Conservation (phyloP, 2,797 vertebrate genomes). For the Oreochromis grahami region DNA sequence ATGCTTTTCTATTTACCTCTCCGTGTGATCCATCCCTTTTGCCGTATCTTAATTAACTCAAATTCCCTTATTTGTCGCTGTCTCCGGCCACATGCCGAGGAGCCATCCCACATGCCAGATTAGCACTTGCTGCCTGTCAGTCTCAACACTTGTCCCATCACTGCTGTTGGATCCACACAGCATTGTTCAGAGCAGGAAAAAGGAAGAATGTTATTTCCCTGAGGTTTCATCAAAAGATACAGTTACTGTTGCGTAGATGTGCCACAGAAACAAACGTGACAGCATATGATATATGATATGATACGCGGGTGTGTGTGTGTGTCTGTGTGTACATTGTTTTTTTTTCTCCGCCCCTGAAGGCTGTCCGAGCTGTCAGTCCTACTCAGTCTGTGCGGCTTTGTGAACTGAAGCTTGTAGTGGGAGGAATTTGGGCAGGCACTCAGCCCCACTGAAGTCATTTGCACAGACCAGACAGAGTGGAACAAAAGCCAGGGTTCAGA, state of each 20-base stretch:
- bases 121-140: slow-evolving; percentile 76
- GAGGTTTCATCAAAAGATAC: slow-evolving; percentile 45
- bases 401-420: slow-evolving; percentile 67
- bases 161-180: slow-evolving; percentile 43
- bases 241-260: slow-evolving; percentile 34
- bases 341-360: slow-evolving; percentile 47
- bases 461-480: slow-evolving; percentile 70
- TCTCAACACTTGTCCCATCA: slow-evolving; percentile 68
- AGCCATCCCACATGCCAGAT: slow-evolving; percentile 57
- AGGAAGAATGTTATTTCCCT: slow-evolving; percentile 23
- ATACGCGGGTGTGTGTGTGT: neutral
- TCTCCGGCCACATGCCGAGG: slow-evolving; percentile 17
- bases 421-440: slow-evolving; percentile 71
- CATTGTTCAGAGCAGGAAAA: slow-evolving; percentile 29
- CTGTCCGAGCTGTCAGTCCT: slow-evolving; percentile 66
- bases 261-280: slow-evolving; percentile 29
- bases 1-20: neutral
- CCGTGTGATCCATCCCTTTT: neutral
- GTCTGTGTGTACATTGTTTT: slow-evolving; percentile 19
- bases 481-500: slow-evolving; percentile 78
- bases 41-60: neutral
- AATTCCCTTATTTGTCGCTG: slow-evolving; percentile 7
- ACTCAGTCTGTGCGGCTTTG: slow-evolving; percentile 62
- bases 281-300: neutral
- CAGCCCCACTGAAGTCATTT: slow-evolving; percentile 75